Evolutionary conservation across 2,797 vertebrate species (phyloP).

Genomic region (Galaxias olidus): DNA sequence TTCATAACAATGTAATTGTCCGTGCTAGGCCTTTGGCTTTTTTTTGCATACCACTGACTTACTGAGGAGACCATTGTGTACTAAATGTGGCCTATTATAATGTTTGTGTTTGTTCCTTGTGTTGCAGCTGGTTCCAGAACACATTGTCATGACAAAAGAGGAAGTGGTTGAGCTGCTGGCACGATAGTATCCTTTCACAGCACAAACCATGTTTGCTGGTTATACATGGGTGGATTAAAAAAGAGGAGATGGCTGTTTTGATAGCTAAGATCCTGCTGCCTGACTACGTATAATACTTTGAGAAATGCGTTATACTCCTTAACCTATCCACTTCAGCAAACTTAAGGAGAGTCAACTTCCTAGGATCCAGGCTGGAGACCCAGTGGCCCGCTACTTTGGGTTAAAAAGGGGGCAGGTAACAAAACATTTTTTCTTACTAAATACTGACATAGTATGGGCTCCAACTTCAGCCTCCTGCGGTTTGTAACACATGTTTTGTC

Average conservation of each 20-base stretch:
- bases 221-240: not conserved
- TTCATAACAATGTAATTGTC: no score
- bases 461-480: not conserved
- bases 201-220: not conserved
- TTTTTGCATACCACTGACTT: not conserved
- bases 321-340: constrained; percentile 77
- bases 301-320: constrained; percentile 30
- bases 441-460: not conserved
- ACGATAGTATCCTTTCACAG: constrained; percentile 92
- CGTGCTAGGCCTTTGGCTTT: not conserved
- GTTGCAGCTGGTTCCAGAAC: constrained; percentile 91
- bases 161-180: constrained; percentile 92
- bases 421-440: not conserved
- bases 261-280: no score
- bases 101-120: not conserved
- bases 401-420: constrained; percentile 95
- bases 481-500: no score
- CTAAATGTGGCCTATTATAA: no score
- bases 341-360: constrained; percentile 96
- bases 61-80: not conserved
- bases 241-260: no score
- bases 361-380: constrained; percentile 95
- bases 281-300: no score
- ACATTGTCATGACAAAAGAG: constrained; percentile 98
- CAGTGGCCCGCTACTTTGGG: constrained; percentile 95